These are phyloP conservation scores for Anagyrus pseudococci DNA, from an alignment of 2,888 invertebrate species.

Conservation along the genomic window DNA sequence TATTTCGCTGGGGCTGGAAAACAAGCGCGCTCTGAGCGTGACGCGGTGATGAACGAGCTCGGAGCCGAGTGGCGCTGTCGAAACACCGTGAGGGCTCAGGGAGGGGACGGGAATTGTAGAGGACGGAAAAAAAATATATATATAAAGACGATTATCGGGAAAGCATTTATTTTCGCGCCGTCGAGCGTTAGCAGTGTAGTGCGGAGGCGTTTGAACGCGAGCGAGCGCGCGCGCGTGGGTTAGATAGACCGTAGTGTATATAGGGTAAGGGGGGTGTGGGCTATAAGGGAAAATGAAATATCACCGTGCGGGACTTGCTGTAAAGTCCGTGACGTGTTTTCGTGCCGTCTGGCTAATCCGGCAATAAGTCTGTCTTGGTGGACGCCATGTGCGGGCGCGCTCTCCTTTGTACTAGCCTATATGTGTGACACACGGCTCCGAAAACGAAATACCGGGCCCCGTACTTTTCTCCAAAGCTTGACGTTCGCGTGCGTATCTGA, in stretches of 20 bases:
- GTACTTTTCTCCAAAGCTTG: conserved; percentile 24
- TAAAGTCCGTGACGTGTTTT: conserved; percentile 15
- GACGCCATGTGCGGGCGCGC: too few relatives aligned
- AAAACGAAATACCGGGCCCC: conserved; percentile 31
- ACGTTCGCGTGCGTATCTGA: conserved; percentile 29
- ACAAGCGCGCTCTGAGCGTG: background rate
- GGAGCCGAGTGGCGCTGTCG: too few relatives aligned
- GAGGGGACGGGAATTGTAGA: too few relatives aligned
- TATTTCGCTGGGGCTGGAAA: too few relatives aligned
- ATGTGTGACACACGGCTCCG: too few relatives aligned
- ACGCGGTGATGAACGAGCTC: conserved; percentile 7
- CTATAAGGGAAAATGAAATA: conserved; percentile 31
- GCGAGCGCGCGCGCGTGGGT: background rate
- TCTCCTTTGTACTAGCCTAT: too few relatives aligned
- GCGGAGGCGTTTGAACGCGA: conserved; percentile 25
- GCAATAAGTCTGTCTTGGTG: conserved; percentile 24
- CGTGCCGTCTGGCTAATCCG: conserved; percentile 27
- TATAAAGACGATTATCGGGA: conserved; percentile 41
- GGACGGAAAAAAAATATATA: background rate
- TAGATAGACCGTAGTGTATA: too few relatives aligned
- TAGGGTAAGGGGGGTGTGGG: background rate
- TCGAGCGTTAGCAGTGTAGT: conserved; percentile 18
- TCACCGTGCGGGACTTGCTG: conserved; percentile 20
- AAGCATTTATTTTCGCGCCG: conserved; percentile 41
- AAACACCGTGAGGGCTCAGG: too few relatives aligned